These are phyloP conservation scores for Eleutherodactylus coqui DNA, from an alignment of 2,797 vertebrate species.

Conservation along the genomic window DNA sequence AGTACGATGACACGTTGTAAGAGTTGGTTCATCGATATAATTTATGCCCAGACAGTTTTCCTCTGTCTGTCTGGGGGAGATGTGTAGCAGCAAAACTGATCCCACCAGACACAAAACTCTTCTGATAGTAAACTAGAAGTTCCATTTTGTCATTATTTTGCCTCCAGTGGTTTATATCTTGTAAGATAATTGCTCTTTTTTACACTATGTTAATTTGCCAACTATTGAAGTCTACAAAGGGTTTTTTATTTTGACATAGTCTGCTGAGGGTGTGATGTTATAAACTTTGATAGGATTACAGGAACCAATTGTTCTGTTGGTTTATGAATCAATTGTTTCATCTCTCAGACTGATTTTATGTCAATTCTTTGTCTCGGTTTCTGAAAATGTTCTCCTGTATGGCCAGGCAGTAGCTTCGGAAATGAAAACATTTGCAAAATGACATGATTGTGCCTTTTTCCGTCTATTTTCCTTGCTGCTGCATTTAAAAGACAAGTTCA, in stretches of 20 bases:
- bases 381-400: neutral
- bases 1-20: no score
- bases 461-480: neutral
- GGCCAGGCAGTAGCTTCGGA: neutral
- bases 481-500: neutral
- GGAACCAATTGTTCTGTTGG: neutral
- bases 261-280: neutral
- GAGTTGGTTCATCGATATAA: neutral
- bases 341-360: neutral
- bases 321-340: neutral
- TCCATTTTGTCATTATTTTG: neutral
- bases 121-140: neutral
- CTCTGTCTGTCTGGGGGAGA: no score
- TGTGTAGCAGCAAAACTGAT: neutral
- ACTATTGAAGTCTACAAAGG: neutral
- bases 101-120: neutral
- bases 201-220: neutral
- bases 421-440: neutral
- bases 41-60: neutral
- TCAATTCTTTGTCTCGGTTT: neutral
- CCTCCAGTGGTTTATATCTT: no score
- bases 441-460: neutral
- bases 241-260: neutral
- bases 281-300: neutral
- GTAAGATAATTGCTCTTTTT: no score